Evolutionary conservation across 2,888 invertebrate genomes (phyloP), one percentile per base, ranked within the genome.

Genomic region (Hypselothyrea guttata): DNA sequence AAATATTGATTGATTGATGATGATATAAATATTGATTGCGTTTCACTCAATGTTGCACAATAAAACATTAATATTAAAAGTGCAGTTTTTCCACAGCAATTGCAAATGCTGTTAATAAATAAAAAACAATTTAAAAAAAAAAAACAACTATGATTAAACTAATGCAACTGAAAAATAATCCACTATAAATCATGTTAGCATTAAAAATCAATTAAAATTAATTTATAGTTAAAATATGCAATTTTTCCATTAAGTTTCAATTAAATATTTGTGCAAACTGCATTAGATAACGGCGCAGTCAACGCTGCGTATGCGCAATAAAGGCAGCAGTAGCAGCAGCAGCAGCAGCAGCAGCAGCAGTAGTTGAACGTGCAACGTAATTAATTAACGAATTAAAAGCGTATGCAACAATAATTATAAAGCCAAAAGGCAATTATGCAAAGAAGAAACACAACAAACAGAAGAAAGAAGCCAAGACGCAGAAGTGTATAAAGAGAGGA

Each of bases 331-430:
- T 38, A 59, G 30, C 44, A 41, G 8, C 40, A 51, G 41, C 46
- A 49, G 2, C 12, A 51, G 7, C 57, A 59, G 35, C 51, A 33
- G 7, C 40, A 38, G 16, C 46, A n/a, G n/a, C n/a, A n/a, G n/a
- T n/a, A n/a, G n/a, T n/a, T n/a, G 18, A 56, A 58, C 52, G 47
- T 54, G 70, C 63, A 66, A 45, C 63, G 68, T 71, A 79, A 83
- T 78, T 78, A 78, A 79, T 79, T 79, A 83, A 71, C 74, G 71
- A 79, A 76, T 78, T 83, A 76, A 83, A 83, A 79, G 63, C 81
- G 71, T 79, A 83, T 79, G 81, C 83, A 78, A 73, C 77, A 77
- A 78, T 77, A 77, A 77, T 79, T 79, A 83, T 59, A 70, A 76
- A 74, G 82, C 74, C 71, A 77, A 82, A 72, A 82, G 83, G 61